A percentile compares a stretch with the other conserved stretches of the same genome.
Conservation (phyloP, 2,113 vertebrate genomes). For the Ptilonorhynchus violaceus region DNA sequence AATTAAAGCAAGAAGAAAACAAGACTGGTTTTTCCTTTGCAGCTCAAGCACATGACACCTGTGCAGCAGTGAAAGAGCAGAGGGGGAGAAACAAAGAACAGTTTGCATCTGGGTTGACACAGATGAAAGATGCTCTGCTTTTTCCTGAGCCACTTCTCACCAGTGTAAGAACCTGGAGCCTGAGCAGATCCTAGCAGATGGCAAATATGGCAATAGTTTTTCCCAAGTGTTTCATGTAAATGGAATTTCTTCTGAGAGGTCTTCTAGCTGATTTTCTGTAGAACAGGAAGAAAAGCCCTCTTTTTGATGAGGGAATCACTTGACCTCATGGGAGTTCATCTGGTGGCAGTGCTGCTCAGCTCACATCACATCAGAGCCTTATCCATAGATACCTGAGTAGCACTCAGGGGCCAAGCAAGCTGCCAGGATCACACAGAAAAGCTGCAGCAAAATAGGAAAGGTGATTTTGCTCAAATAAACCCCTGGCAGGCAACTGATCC, state of each 20-base stretch:
- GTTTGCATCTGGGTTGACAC: neutral
- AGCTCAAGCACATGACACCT: neutral
- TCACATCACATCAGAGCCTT: neutral
- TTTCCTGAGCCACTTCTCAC: neutral
- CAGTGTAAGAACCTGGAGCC: neutral
- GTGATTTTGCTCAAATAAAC: neutral
- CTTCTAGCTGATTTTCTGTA: neutral
- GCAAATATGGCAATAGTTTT: neutral
- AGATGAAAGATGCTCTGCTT: neutral
- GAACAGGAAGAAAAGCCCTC: neutral
- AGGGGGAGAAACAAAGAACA: neutral
- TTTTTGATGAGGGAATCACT: neutral
- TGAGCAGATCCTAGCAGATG: neutral
- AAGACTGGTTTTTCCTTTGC: neutral
- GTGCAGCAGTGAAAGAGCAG: neutral
- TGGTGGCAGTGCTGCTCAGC: neutral
- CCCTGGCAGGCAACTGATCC: rapidly evolving
- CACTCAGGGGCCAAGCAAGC: neutral
- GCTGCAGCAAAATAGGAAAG: neutral
- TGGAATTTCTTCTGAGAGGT: neutral
- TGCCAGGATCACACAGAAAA: neutral
- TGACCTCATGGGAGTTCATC: neutral
- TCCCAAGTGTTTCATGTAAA: neutral
- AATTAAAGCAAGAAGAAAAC: neutral
- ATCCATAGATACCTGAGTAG: neutral